Evolutionary conservation across 2,797 vertebrate genomes (phyloP), one percentile per base, ranked within the genome.

Genomic region (Argyrosomus regius): DNA sequence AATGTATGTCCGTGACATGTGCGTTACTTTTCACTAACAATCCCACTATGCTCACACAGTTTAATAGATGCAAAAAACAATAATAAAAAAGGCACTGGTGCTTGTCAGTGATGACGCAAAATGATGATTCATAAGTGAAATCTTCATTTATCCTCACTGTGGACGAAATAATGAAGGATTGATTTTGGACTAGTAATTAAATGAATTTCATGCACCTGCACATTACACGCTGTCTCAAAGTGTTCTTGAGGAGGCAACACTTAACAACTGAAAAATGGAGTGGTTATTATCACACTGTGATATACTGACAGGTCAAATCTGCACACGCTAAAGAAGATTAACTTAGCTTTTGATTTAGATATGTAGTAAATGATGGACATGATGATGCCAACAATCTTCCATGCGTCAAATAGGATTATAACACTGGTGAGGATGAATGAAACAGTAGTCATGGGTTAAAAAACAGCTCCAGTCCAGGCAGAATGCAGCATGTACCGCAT

Each of bases 391-490:
- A 26, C 22, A 50, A 64, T 43, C 14, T 1, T 14, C 8, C 31
- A 45, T 43, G 3, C 5, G 3, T 46, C 20, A 60, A 22, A 45
- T 52, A 7, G 13, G 31, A 24, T 43, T 22, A 16, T 6, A 70
- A 46, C 8, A 64, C 60, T 48, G 45, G 0, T 8, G 13, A 28
- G 41, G 64, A 2, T 41, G 24, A 54, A 48, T 52, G 17, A 3
- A 48, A 43, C 14, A 52, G 13, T 11, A 57, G 17, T 10, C 1
- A 43, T 45, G 12, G 10, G 12, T 39, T 71, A 20, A 49, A 39
- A 70, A 63, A 46, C 39, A 66, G 48, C 26, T 64, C 22, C 12
- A 49, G 9, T 20, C 39, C 18, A 58, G n/a, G 28, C 20, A 71
- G 28, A 54, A 52, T 24, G 70, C 48, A 57, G 50, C 17, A 49